These are phyloP conservation scores for Melanotaenia maccullochi DNA, from an alignment of 2,797 vertebrate genomes.

Conservation along the genomic window DNA sequence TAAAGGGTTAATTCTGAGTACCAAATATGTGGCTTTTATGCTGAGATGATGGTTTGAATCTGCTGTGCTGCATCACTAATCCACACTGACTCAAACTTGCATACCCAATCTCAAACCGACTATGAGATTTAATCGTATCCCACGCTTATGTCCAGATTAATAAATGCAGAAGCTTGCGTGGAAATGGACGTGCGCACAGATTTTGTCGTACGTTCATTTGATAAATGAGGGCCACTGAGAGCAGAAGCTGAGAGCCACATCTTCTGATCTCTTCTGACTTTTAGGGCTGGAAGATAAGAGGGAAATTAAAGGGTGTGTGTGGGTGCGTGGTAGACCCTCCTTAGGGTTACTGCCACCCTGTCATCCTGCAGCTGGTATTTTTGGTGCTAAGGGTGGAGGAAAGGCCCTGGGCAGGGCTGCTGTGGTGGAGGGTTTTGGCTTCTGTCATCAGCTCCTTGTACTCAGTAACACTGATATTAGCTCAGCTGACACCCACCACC, in stretches of 20 bases:
- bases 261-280: slow-evolving; percentile 13
- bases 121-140: no score
- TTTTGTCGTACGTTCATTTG: no score
- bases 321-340: slow-evolving; percentile 21
- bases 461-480: slow-evolving; percentile 59
- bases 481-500: slow-evolving; percentile 48
- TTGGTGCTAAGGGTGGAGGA: slow-evolving; percentile 58
- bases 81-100: no score
- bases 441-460: slow-evolving; percentile 35
- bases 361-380: slow-evolving; percentile 62
- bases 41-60: no score
- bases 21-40: no score
- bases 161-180: no score
- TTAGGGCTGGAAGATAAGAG: slow-evolving; percentile 19
- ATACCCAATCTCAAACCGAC: no score
- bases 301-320: slow-evolving; percentile 20
- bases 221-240: not conserved
- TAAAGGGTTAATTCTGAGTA: no score
- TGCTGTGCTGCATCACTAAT: no score
- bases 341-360: slow-evolving; percentile 44
- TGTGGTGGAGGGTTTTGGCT: slow-evolving; percentile 59
- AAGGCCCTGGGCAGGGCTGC: slow-evolving; percentile 53
- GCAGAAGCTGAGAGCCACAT: slow-evolving; percentile 39
- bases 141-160: no score
- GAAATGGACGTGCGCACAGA: no score